Conservation (phyloP, 2,797 vertebrate species). For the Enteromius anoplus region DNA sequence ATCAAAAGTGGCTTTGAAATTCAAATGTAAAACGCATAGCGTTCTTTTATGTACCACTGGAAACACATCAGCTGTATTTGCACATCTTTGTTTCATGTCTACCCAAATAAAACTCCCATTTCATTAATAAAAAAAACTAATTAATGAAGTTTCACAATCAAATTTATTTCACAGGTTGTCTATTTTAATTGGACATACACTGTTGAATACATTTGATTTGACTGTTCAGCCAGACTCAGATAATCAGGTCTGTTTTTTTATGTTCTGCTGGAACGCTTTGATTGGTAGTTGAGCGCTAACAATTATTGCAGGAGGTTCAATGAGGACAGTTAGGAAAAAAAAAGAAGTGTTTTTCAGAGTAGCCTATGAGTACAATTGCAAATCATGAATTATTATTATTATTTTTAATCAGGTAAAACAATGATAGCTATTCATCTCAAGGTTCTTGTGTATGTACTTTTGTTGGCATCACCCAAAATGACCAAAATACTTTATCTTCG, state of each 20-base stretch:
- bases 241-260: constrained; percentile 38
- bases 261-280: constrained; percentile 21
- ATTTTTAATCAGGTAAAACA: not conserved
- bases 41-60: constrained; percentile 70
- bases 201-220: constrained; percentile 11
- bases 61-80: constrained; percentile 65
- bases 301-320: constrained; percentile 40
- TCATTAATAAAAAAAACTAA: constrained; percentile 51
- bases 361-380: not conserved
- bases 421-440: not conserved
- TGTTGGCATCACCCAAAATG: not conserved
- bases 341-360: constrained; percentile 27
- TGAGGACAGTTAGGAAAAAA: constrained; percentile 40
- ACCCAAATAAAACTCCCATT: constrained; percentile 70
- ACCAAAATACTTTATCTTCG: not conserved
- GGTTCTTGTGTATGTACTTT: not conserved
- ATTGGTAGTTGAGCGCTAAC: constrained; percentile 20
- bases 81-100: constrained; percentile 72
- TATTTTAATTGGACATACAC: constrained; percentile 43
- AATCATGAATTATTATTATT: not conserved
- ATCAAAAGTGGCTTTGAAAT: constrained; percentile 71
- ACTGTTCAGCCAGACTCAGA: constrained; percentile 24
- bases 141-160: constrained; percentile 57
- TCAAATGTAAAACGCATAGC: constrained; percentile 66
- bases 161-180: constrained; percentile 25